Conservation (phyloP, 2,113 vertebrate genomes). For the Podilymbus podiceps region DNA sequence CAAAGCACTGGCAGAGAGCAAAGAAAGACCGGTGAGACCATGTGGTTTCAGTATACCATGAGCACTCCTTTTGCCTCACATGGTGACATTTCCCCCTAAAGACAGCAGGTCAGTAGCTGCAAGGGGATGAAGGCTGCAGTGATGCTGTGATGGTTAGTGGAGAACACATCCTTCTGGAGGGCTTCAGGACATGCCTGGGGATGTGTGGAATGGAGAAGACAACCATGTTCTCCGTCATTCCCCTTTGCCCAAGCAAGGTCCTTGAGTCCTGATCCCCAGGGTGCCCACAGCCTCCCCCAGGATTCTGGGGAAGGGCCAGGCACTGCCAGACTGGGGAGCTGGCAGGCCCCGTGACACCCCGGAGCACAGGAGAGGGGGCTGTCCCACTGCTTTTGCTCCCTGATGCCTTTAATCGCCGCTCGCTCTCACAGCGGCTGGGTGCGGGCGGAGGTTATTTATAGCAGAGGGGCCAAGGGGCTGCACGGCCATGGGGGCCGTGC, state of each 20-base stretch:
- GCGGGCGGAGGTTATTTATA: slow-evolving; percentile 36
- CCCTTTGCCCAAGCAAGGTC: not conserved
- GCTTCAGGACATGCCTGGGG: not conserved
- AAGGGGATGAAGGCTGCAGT: not conserved
- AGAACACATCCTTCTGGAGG: not conserved
- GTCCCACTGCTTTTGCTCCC: not conserved
- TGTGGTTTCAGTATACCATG: not conserved
- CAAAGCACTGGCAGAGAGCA: not conserved
- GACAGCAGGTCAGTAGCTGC: not conserved
- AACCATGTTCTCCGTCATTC: not conserved
- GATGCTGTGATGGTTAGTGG: not conserved
- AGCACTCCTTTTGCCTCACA: not conserved
- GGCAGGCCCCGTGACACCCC: rapidly evolving
- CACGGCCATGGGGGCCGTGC: rapidly evolving
- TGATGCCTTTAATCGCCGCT: rapidly evolving
- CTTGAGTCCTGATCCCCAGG: not conserved
- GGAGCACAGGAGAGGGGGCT: rapidly evolving
- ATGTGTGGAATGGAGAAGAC: not conserved
- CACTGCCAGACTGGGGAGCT: not conserved
- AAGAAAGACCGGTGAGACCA: not conserved
- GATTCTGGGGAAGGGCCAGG: not conserved
- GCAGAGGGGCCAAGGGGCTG: not conserved
- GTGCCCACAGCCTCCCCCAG: not conserved
- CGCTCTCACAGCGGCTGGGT: rapidly evolving
- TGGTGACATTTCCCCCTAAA: not conserved